Base-by-base conservation (phyloP, 2,888 invertebrate genomes). In the Diarsia rubi region DNA sequence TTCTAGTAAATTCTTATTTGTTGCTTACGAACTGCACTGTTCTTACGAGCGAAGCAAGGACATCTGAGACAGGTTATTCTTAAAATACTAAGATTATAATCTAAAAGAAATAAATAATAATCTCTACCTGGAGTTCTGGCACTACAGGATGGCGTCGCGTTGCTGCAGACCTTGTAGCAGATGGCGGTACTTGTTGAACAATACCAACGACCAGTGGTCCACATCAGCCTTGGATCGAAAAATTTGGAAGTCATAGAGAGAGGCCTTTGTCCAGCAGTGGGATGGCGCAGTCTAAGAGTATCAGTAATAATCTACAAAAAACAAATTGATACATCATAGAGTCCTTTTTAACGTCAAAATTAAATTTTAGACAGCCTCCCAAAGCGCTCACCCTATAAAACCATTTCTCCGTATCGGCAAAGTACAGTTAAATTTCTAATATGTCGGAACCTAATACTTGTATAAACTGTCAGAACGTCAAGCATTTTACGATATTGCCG, bases 401-500 rank as follows among this genome's bases (percentile, higher is more conserved):
- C 42, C n/a, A 62, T 62, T 62, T 42, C 62, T 42, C 42, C 62
- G 42, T 42, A 60, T n/a, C 37, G 3, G 16, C 5, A 19, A 45
- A 42, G 42, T 5, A 60, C 60, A 60, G 54, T 63, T 31, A 49
- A 72, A 11, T 76, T 79, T 79, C 63, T 57, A 63, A 72, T n/a
- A n/a, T 14, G 19, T 42, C 16, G 24, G 66, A 71, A 80, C 59
- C 16, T 37, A 72, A 80, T 66, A 73, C 54, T 78, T 65, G 44
- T 68, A 49, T 49, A 59, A 65, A 63, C 57, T 59, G 79, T 70
- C 75, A 79, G 42, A 65, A 54, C 27, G 44, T 83, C 74, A 74
- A 63, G 60, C 31, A 27, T 60, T 81, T 83, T 83, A 84, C 69
- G 84, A 75, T 69, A 80, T 31, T 57, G 44, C 59, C 52, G 31